Evolutionary conservation across 2,113 vertebrate genomes (phyloP).

Genomic region (Athene cunicularia): DNA sequence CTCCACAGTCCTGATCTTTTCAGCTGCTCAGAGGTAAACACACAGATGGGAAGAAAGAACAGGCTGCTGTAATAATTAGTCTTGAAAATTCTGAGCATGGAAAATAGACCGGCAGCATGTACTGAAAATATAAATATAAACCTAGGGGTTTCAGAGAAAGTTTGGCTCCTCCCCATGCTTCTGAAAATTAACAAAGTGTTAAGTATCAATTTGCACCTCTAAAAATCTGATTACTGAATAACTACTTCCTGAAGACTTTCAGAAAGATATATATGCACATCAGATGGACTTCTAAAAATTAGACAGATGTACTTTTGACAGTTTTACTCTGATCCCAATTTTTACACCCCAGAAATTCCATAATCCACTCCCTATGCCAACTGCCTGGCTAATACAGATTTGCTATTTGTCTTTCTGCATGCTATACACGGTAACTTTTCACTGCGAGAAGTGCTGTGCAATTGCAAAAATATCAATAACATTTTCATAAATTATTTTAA

Average conservation of each 20-base stretch:
- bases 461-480: neutral
- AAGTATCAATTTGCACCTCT: neutral
- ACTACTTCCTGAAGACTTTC: neutral
- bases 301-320: neutral
- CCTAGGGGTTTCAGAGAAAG: neutral
- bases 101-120: neutral
- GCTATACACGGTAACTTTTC: neutral
- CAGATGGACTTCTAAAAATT: neutral
- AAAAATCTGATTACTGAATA: neutral
- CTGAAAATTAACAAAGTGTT: neutral
- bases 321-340: neutral
- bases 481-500: neutral
- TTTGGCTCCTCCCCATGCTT: neutral
- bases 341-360: neutral
- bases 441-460: neutral
- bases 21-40: conserved; percentile 49
- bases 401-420: neutral
- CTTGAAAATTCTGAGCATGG: neutral
- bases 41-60: conserved; percentile 40
- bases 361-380: neutral
- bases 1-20: conserved; percentile 1
- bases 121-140: neutral
- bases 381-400: neutral
- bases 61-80: conserved; percentile 22
- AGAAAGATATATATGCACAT: neutral